Conservation (phyloP, 2,888 invertebrate genomes). For the Hyalella azteca region DNA sequence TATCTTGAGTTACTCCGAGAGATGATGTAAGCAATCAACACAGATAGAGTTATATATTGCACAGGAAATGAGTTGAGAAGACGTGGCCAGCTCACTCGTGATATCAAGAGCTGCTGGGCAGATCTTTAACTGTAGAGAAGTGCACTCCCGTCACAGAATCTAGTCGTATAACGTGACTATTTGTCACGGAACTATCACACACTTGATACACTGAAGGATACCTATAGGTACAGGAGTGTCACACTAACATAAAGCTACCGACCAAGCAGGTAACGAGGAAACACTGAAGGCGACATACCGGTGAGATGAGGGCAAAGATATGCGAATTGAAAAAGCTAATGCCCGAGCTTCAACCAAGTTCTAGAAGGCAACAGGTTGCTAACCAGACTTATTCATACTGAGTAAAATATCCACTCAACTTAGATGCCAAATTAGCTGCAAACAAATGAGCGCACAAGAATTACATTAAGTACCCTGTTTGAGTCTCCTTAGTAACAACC, state of each 20-base stretch:
- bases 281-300: conserved; percentile 1
- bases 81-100: no score
- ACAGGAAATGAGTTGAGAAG: no score
- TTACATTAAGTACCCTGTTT: conserved; percentile 29
- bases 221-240: conserved; percentile 9
- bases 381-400: background rate
- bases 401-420: conserved; percentile 3
- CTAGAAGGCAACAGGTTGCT: conserved; percentile 17
- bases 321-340: conserved; percentile 17
- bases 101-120: background rate
- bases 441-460: conserved; percentile 7
- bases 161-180: background rate
- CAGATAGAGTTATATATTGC: no score
- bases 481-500: background rate
- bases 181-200: conserved; percentile 9
- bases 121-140: background rate
- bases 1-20: no score
- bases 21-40: no score
- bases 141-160: background rate
- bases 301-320: conserved; percentile 7
- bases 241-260: conserved; percentile 13
- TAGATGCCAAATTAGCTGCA: background rate
- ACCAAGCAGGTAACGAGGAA: conserved; percentile 2
- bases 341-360: conserved; percentile 12
- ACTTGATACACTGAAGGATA: conserved; percentile 8